Evolutionary conservation across 1,140 invertebrate species (phyloP).

Genomic region (Cheumatopsyche charites): DNA sequence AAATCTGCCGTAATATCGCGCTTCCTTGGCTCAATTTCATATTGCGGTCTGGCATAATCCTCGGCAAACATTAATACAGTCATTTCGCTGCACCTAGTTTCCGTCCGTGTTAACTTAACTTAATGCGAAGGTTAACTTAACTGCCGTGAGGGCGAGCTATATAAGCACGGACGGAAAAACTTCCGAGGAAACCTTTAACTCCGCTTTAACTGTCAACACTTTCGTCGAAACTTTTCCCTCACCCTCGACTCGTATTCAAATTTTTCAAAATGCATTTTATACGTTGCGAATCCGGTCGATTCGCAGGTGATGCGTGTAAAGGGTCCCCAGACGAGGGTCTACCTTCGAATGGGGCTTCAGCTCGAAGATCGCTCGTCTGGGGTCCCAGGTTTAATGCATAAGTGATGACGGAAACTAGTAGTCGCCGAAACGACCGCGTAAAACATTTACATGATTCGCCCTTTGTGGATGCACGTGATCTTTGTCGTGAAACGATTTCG

Average conservation of each 20-base stretch:
- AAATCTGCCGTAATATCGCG: conserved; percentile 31
- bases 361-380: not conserved
- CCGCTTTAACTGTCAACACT: conserved; percentile 32
- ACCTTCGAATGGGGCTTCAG: conserved; percentile 38
- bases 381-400: conserved; percentile 44
- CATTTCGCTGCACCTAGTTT: conserved; percentile 36
- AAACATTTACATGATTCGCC: conserved; percentile 47
- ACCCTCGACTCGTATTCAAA: too few relatives aligned
- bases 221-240: conserved; percentile 6
- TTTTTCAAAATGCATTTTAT: too few relatives aligned
- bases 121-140: conserved; percentile 25
- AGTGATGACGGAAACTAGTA: conserved; percentile 40
- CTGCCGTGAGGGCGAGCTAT: conserved; percentile 17
- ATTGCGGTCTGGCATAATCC: conserved; percentile 33
- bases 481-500: conserved; percentile 44
- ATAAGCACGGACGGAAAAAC: conserved; percentile 23
- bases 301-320: conserved; percentile 16
- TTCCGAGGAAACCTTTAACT: not conserved
- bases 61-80: conserved; percentile 35
- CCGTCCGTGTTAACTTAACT: conserved; percentile 31
- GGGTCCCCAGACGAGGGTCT: not conserved
- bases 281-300: not conserved
- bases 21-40: conserved; percentile 32
- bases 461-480: conserved; percentile 43
- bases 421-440: conserved; percentile 37